Conservation (phyloP, 2,113 vertebrate species). For the Mungos mungo region DNA sequence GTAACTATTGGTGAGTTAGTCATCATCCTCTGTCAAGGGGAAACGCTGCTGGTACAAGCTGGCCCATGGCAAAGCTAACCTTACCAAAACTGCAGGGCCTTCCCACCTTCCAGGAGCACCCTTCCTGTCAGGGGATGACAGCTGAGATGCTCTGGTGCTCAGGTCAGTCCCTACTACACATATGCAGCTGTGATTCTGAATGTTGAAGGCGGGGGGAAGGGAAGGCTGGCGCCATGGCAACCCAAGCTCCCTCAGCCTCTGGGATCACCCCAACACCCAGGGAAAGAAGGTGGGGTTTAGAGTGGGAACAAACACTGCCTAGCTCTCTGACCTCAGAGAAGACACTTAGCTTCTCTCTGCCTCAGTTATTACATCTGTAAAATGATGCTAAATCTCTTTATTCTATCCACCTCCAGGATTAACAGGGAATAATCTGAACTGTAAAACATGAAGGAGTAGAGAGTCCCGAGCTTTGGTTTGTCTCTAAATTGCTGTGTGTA, state of each 20-base stretch:
- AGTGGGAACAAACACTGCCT: background rate
- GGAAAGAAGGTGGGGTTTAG: background rate
- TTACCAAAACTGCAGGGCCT: background rate
- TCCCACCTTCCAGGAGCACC: no score
- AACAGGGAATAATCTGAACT: background rate
- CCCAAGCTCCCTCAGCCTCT: background rate
- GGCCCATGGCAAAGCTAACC: background rate
- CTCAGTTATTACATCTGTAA: background rate
- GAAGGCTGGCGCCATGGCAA: conserved; percentile 57
- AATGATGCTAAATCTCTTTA: background rate
- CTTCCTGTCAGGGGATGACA: background rate
- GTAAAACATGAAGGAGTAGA: background rate
- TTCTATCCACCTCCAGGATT: background rate
- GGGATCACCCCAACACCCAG: background rate
- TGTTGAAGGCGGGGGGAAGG: background rate
- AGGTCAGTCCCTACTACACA: background rate
- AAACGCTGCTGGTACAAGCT: background rate
- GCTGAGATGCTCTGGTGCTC: background rate
- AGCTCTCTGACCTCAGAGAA: background rate
- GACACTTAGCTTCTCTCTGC: background rate
- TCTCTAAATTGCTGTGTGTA: background rate
- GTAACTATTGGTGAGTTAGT: background rate
- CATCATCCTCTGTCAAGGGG: background rate
- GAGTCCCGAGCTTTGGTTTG: background rate
- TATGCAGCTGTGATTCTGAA: background rate